phyloP scores from a whole-genome alignment of 2,888 invertebrate species.

The Malthinus flaveolus region DNA sequence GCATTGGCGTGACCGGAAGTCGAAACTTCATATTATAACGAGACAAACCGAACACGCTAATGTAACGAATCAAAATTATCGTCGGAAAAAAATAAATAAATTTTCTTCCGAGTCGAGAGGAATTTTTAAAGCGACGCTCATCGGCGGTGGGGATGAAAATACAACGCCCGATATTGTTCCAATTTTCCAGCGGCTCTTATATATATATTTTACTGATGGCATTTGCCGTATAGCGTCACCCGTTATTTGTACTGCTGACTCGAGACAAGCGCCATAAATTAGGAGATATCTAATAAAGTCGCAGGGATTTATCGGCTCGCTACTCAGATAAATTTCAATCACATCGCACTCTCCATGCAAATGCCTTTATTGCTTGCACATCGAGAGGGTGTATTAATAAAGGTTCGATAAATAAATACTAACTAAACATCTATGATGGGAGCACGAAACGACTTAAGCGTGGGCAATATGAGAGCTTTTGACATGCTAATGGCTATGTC shows the following conservation, averaged over 20 bases:
- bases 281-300: constrained; percentile 57
- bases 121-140: neutral
- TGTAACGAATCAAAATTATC: constrained; percentile 20
- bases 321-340: constrained; percentile 53
- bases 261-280: constrained; percentile 55
- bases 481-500: constrained; percentile 42
- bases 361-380: constrained; percentile 43
- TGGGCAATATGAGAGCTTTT: constrained; percentile 39
- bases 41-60: constrained; percentile 38
- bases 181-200: constrained; percentile 22
- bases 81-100: constrained; percentile 8
- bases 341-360: constrained; percentile 51
- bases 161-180: constrained; percentile 15
- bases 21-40: constrained; percentile 38
- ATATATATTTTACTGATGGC: constrained; percentile 32
- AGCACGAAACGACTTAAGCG: constrained; percentile 24
- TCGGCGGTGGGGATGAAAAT: constrained; percentile 7
- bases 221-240: constrained; percentile 43
- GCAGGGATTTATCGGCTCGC: constrained; percentile 55
- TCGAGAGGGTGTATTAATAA: constrained; percentile 37
- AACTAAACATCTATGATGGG: constrained; percentile 17
- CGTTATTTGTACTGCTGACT: constrained; percentile 49
- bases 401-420: constrained; percentile 28
- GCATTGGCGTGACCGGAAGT: constrained; percentile 38
- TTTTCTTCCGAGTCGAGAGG: neutral